Percentiles rank a stretch among this genome's conserved stretches.
These are phyloP conservation scores for Phoxinus dragarum DNA, from an alignment of 2,797 vertebrate species.

Conservation along the genomic window DNA sequence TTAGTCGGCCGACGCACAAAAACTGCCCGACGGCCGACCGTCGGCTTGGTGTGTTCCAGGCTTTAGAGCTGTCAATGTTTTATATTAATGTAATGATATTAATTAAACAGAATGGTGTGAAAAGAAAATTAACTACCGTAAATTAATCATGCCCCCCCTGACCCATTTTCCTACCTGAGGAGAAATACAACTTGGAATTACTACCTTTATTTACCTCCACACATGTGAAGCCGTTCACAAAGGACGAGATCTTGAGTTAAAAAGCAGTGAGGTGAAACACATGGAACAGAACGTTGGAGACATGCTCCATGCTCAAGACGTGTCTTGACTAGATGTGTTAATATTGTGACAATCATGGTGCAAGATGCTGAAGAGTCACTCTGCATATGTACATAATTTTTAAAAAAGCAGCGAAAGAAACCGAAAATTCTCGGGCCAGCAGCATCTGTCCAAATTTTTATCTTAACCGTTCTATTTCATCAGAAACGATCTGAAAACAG, in stretches of 20 bases:
- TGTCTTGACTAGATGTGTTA: background rate
- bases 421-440: too few relatives aligned
- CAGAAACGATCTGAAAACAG: too few relatives aligned
- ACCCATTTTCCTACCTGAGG: background rate
- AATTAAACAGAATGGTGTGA: background rate
- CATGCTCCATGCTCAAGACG: background rate
- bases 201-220: background rate
- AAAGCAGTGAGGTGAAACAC: background rate
- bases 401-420: too few relatives aligned
- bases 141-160: background rate
- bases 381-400: background rate
- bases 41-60: too few relatives aligned
- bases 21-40: too few relatives aligned
- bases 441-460: too few relatives aligned
- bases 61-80: background rate
- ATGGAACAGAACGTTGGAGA: background rate
- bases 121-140: background rate
- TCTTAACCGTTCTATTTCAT: too few relatives aligned
- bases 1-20: too few relatives aligned
- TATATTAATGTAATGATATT: background rate
- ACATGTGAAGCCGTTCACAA: background rate
- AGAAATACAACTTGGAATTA: background rate
- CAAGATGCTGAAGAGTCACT: background rate
- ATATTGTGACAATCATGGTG: too few relatives aligned
- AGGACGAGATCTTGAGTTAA: background rate